Evolutionary conservation across 92 coral and sea anemone species (phyloP).

Genomic region (Galaxea fascicularis): DNA sequence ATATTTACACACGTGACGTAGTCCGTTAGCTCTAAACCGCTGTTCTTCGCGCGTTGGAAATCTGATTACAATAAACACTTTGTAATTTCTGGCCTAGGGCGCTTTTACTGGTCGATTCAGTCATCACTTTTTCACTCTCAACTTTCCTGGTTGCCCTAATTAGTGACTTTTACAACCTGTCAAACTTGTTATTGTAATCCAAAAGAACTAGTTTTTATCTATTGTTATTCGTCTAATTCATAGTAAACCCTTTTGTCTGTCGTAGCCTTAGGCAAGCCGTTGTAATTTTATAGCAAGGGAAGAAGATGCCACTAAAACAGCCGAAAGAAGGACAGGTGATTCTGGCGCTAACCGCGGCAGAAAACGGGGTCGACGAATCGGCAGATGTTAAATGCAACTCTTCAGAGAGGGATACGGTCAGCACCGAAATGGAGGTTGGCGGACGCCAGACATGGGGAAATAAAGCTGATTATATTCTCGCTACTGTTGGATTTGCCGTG

Average conservation of each 20-base stretch:
- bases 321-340: constrained; percentile 20
- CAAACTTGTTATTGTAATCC: constrained; percentile 25
- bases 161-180: constrained; percentile 7
- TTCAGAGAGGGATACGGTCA: constrained; percentile 26
- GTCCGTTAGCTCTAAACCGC: not conserved
- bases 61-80: no score
- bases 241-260: not conserved
- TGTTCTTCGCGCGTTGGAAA: not conserved
- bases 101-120: not conserved
- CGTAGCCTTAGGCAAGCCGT: not conserved
- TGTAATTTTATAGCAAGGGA: not conserved
- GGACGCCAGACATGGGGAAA: constrained; percentile 68
- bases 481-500: constrained; percentile 76
- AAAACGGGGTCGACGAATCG: constrained; percentile 15
- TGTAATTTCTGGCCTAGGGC: no score
- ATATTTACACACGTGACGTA: constrained; percentile 21
- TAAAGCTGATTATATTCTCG: constrained; percentile 72
- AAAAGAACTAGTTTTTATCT: constrained; percentile 15
- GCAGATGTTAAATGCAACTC: not conserved
- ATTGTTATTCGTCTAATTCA: constrained; percentile 4
- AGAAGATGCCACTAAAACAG: constrained; percentile 16
- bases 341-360: constrained; percentile 13
- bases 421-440: constrained; percentile 36
- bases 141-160: not conserved
- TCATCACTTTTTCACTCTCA: not conserved